Percentiles rank a stretch among this genome's conserved stretches.
phyloP scores from a whole-genome alignment of 2,797 vertebrate species.

The Podargus strigoides region DNA sequence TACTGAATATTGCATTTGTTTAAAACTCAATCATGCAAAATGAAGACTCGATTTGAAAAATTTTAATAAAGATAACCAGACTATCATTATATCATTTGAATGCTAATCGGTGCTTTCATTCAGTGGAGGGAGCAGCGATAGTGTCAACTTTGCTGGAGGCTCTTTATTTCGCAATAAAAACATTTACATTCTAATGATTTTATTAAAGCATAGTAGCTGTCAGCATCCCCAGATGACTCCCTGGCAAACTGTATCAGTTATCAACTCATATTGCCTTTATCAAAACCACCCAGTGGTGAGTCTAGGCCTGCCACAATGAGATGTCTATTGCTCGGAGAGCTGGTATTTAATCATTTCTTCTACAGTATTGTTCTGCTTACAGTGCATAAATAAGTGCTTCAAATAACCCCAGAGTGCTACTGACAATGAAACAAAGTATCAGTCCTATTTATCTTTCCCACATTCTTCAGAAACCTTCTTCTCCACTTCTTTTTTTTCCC shows the following conservation, averaged over 20 bases:
- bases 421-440: constrained; percentile 96
- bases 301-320: constrained; percentile 91
- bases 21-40: constrained; percentile 99
- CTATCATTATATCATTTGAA: constrained; percentile 99
- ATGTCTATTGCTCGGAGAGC: constrained; percentile 91
- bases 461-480: constrained; percentile 81
- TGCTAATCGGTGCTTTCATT: constrained; percentile 98
- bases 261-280: constrained; percentile 99
- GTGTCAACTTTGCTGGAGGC: constrained; percentile 97
- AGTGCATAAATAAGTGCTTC: constrained; percentile 98
- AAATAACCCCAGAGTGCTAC: constrained; percentile 93
- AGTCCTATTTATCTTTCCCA: constrained; percentile 93
- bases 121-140: constrained; percentile 84
- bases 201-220: constrained; percentile 99
- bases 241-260: constrained; percentile 99
- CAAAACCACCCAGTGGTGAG: constrained; percentile 94
- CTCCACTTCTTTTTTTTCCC: constrained; percentile 1
- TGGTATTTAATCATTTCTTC: constrained; percentile 98
- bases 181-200: constrained; percentile 99
- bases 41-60: constrained; percentile 99
- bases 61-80: constrained; percentile 99
- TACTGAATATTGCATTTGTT: constrained; percentile 99
- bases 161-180: constrained; percentile 99
- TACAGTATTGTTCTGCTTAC: constrained; percentile 97
- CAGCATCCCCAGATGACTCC: constrained; percentile 88